Base-by-base conservation (phyloP, 2,888 invertebrate genomes). In the Ophioninae sp. region DNA sequence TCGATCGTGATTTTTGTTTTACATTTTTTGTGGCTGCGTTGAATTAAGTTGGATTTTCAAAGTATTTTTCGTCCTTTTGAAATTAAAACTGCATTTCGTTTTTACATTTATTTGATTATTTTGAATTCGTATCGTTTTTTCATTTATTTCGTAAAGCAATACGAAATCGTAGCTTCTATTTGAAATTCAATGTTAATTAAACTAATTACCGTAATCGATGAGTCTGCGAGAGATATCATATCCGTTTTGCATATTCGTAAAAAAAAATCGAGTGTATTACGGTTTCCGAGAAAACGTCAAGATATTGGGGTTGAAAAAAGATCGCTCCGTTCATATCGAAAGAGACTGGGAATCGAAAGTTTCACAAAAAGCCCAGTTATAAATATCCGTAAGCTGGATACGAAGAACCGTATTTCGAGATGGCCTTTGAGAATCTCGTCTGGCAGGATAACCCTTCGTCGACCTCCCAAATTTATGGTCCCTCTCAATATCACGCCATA, bases 361-460 rank as follows among this genome's bases (percentile, higher is more conserved):
- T 51, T 58, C 22, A 37, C 51, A 56, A 41, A 67, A 63, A 77
- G 72, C 20, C 10, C 22, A 22, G 17, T 41, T 37, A 59, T 30
- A 67, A 61, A 67, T 20, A 61, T 13, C 44, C 41, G 44, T 61
- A 56, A 20, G 59, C 58, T 58, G 44, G 41, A 58, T 61, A 13
- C 58, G 20, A 56, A 74, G 73, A 81, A 77, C 79, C 80, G 87
- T 78, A 67, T 82, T 83, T 79, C 51, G 79, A 83, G 77, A 51
- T 68, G 72, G 79, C 59, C 80, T 86, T 84, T 83, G 72, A 37
- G 68, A 51, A 72, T 79, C 74, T 73, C 75, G 67, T n/a, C 61
- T 22, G 67, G 73, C 44, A 71, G 81, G 86, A 86, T 87, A 88
- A 88, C 85, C 85, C 73, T 76, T 72, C 59, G 65, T 23, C 82